Base-by-base conservation (phyloP, 2,797 vertebrate genomes). In the Characodon lateralis region DNA sequence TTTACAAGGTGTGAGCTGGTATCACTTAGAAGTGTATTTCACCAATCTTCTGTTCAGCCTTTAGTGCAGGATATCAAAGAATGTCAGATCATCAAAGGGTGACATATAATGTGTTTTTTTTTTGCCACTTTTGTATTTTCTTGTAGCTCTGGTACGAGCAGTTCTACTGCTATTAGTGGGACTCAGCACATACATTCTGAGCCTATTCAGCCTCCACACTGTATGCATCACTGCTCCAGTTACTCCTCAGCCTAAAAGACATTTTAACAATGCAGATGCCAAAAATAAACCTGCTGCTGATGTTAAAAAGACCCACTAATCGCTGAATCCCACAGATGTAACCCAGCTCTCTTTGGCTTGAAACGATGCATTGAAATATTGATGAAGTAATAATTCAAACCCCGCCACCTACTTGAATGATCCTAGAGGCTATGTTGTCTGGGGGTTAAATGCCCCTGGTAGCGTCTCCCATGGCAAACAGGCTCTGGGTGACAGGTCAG, bases 21-120 rank as follows among this genome's bases (percentile, higher is more conserved):
- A 89, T 89, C 84, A 89, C 87, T 89, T 71, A 87, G 13, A 16
- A 81, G 80, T 83, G 77, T 85, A 76, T 83, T 85, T 77, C 79
- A 78, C 9, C 86, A 74, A 63, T 39, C 72, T 31, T n/a, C 43
- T 66, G 58, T 85, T 65, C 83, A 80, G 53, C 71, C 50, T 75
- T 48, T 78, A 72, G 74, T 74, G 53, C 71, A 68, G 58, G 87
- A 82, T 46, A 3, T 66, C 31, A 39, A 22, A 66, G 41, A 46
- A n/a, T 35, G 28, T 63, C 31, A 65, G 61, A 65, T 65, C 31
- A 65, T 65, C 61, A 5, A 22, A 6, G 7, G 35, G 35, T 35
- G 3, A 35, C 18, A 9, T n/a, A 14, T 2, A 69, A 7, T 46
- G 24, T 26, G 24, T 41, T 26, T 58, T 78, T 74, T 41, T 63